Percentiles rank a stretch among this genome's conserved stretches.
phyloP scores from a whole-genome alignment of 2,797 vertebrate genomes.

The Sandelia bainsii region DNA sequence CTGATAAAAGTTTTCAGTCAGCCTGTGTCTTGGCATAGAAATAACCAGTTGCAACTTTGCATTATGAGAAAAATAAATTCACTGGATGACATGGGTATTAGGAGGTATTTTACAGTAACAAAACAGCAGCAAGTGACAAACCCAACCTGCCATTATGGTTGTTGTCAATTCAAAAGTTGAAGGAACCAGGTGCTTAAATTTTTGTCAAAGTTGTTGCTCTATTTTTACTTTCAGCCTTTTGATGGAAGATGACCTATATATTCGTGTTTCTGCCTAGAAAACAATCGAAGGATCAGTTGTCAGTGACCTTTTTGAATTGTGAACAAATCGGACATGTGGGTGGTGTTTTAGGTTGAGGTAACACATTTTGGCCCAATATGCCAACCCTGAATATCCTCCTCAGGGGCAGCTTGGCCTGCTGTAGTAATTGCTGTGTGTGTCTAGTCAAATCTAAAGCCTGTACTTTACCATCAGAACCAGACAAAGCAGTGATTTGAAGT shows the following conservation, averaged over 20 bases:
- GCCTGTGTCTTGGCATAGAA: too few species aligned
- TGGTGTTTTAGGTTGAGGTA: slow-evolving; percentile 1
- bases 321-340: not conserved
- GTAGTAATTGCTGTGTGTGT: slow-evolving; percentile 57
- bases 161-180: not conserved
- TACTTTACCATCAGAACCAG: slow-evolving; percentile 64
- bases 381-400: slow-evolving; percentile 2
- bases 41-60: not conserved
- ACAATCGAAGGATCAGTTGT: not conserved
- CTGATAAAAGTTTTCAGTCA: too few species aligned
- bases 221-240: not conserved
- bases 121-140: too few species aligned
- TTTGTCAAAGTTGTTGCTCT: not conserved
- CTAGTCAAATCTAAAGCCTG: slow-evolving; percentile 51
- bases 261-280: not conserved
- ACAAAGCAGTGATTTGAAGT: slow-evolving; percentile 66
- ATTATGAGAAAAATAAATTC: not conserved
- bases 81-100: not conserved
- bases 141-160: too few species aligned
- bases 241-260: not conserved
- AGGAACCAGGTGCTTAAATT: too few species aligned
- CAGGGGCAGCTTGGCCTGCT: slow-evolving; percentile 13
- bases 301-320: not conserved
- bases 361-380: not conserved
- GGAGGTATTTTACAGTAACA: slow-evolving; percentile 1